Evolutionary conservation across 2,888 invertebrate genomes (phyloP).

Genomic region (Drosophila neotestacea): DNA sequence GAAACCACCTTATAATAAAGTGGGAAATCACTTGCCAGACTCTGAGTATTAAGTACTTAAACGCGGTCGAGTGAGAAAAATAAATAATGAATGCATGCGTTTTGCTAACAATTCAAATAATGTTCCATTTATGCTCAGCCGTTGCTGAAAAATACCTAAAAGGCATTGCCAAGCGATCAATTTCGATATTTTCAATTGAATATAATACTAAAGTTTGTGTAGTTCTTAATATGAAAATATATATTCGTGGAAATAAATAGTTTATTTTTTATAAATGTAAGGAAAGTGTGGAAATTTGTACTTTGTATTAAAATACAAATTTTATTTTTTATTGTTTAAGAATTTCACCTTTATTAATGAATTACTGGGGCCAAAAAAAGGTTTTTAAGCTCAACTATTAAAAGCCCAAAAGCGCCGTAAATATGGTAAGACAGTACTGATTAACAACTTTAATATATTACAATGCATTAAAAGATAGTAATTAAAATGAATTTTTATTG

Average conservation of each 20-base stretch:
- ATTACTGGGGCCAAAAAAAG: too few relatives aligned
- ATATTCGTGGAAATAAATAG: background rate
- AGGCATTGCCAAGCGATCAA: background rate
- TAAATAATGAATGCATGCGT: constrained; percentile 29
- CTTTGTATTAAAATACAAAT: background rate
- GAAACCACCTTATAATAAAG: constrained; percentile 10
- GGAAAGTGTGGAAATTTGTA: background rate
- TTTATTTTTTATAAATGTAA: too few relatives aligned
- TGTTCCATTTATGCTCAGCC: background rate
- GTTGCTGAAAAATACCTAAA: background rate
- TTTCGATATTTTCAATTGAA: background rate
- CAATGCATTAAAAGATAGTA: too few relatives aligned
- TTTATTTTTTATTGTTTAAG: too few relatives aligned
- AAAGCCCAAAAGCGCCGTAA: too few relatives aligned
- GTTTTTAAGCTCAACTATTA: too few relatives aligned
- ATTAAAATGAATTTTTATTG: too few relatives aligned
- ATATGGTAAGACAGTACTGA: background rate
- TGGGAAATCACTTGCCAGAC: constrained; percentile 24
- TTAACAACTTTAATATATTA: background rate
- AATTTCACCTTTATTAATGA: too few relatives aligned
- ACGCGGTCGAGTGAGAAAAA: constrained; percentile 36
- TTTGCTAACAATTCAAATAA: constrained; percentile 9
- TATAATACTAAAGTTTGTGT: background rate
- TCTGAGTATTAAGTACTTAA: constrained; percentile 14
- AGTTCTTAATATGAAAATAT: background rate